Percentiles rank a stretch among this genome's conserved stretches.
Conservation (phyloP, 35 echinoderm and acorn worm genomes). For the Apostichopus parvimensis region DNA sequence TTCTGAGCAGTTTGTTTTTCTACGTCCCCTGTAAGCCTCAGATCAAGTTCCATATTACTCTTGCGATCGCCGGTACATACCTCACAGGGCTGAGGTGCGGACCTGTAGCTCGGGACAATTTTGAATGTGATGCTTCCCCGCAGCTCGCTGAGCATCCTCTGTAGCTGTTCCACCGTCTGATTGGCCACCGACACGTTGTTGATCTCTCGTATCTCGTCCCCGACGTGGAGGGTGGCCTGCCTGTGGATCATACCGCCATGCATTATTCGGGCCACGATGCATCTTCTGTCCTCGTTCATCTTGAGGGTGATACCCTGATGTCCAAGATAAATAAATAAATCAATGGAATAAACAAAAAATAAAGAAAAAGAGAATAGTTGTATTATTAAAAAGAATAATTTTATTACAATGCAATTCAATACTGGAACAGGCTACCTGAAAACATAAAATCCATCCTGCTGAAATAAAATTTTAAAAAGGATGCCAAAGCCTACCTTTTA, state of each 20-base stretch:
- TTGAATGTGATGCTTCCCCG: slow-evolving; percentile 99
- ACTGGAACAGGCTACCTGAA: no score
- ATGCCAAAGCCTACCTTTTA: no score
- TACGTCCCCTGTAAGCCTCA: no score
- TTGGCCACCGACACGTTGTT: slow-evolving; percentile 91
- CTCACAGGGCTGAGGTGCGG: slow-evolving; percentile 98
- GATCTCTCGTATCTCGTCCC: slow-evolving; percentile 98
- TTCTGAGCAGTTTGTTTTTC: no score
- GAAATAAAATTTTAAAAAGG: no score
- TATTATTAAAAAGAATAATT: no score
- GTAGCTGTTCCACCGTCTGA: slow-evolving; percentile 91
- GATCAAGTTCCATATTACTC: no score
- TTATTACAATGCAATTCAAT: no score
- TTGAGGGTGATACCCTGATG: slow-evolving; percentile 95
- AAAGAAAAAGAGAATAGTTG: no score
- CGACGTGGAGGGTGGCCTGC: slow-evolving; percentile 95
- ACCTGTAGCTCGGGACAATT: slow-evolving; percentile 96
- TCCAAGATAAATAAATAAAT: slow-evolving; percentile 24
- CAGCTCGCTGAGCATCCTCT: slow-evolving; percentile 88
- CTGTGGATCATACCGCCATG: slow-evolving; percentile 98
- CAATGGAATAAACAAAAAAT: no score
- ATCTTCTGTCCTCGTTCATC: slow-evolving; percentile 96
- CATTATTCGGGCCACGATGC: slow-evolving; percentile 96
- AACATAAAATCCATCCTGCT: no score
- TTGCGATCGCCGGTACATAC: slow-evolving; percentile 23